phyloP scores from a whole-genome alignment of 1,140 invertebrate genomes.

The Drosophila pandora region DNA sequence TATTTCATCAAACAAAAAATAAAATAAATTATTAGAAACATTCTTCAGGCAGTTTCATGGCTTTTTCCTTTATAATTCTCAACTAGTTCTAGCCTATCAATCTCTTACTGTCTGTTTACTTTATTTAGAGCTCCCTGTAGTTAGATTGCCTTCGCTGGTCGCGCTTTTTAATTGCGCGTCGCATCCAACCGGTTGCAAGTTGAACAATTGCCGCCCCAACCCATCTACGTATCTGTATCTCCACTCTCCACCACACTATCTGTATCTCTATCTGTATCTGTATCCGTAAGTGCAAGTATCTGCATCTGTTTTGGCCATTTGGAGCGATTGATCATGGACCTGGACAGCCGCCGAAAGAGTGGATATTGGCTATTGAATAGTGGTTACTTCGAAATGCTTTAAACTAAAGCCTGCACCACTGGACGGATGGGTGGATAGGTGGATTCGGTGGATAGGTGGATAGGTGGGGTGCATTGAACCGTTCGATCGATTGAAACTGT shows the following conservation, averaged over 20 bases:
- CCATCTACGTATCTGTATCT: constrained; percentile 40
- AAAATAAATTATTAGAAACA: not conserved
- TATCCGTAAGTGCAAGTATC: constrained; percentile 41
- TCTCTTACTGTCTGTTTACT: not conserved
- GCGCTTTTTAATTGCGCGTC: constrained; percentile 71
- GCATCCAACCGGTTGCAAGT: constrained; percentile 58
- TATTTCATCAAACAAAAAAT: not conserved
- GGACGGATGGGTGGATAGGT: not conserved
- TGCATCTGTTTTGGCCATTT: constrained; percentile 55
- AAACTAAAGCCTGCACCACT: constrained; percentile 1
- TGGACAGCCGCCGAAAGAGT: constrained; percentile 51
- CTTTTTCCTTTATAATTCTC: not conserved
- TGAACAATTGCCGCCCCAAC: constrained; percentile 66
- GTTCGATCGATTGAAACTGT: constrained; percentile 11
- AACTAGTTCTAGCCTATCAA: no score
- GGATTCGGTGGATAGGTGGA: not conserved
- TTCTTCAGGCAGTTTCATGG: not conserved
- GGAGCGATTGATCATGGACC: constrained; percentile 38
- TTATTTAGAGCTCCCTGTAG: constrained; percentile 8
- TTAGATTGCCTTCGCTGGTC: constrained; percentile 44
- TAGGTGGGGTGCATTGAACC: constrained; percentile 55
- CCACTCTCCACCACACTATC: constrained; percentile 10
- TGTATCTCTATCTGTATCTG: constrained; percentile 22
- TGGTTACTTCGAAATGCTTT: not conserved
- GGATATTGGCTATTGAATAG: constrained; percentile 2